Base-by-base conservation (phyloP, 2,888 invertebrate genomes). In the Drosophila mimica region DNA sequence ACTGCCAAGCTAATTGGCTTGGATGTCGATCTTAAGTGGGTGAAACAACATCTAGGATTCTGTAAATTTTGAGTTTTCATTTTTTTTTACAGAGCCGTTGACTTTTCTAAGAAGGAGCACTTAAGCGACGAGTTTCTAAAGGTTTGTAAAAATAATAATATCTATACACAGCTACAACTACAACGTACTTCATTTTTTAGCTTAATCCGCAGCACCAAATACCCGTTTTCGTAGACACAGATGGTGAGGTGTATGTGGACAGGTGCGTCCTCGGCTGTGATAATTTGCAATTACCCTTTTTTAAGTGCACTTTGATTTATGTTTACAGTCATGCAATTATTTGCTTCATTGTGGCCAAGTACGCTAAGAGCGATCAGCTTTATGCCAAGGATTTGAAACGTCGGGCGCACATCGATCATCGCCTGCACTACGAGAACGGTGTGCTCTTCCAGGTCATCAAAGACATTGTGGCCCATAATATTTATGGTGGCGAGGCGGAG, bases 151-250 rank as follows among this genome's bases (percentile, higher is more conserved):
- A n/a, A 46, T 46, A 46, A 43, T 20, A 43, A 46, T 25, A 15
- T 31, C 31, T 11, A 17, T 49, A n/a, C 8, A n/a, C 17, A 38
- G 5, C 25, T 34, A 0, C 11, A 31, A n/a, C 28, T 40, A 43
- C 11, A 38, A 17, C 33, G 11, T 9, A 6, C 2, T n/a, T 30
- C 7, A 7, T 30, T 25, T 38, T 60, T 8, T 86, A 95, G 95
- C 81, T 94, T 3, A 95, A 95, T 90, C 95, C 95, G 0, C 93
- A 94, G 79, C 94, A 94, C 83, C 94, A 94, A 33, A 91, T 95
- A 49, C 95, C 95, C 9, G 94, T 94, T 17, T 91, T 95, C 43
- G 83, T 92, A 13, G 94, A 94, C 81, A 93, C 94, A 52, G 95
- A 94, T 52, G 83, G 83, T 17, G 94, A 93, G 71, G 94, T 88